Conservation (phyloP, 2,113 vertebrate genomes). For the Thoracochromis brauschi region DNA sequence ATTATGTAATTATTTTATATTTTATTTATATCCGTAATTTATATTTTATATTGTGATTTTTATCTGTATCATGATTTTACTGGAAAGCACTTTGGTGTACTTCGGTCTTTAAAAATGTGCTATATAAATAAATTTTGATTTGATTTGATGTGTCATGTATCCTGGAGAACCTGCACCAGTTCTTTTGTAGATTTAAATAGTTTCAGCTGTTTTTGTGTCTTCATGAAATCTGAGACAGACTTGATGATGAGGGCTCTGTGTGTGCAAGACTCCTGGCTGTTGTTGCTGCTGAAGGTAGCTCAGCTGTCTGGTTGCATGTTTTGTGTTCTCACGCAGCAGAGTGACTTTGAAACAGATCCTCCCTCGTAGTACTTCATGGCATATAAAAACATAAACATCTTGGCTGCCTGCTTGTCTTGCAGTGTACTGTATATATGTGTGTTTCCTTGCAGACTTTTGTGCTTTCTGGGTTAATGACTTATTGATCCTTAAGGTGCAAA, state of each 20-base stretch:
- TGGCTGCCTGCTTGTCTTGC: neutral
- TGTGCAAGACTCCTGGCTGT: neutral
- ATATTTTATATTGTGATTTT: too few species aligned
- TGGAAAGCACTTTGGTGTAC: too few species aligned
- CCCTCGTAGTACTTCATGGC: neutral
- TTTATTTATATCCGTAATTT: too few species aligned
- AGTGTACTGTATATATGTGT: neutral
- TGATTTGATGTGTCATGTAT: neutral
- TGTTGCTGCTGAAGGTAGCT: neutral
- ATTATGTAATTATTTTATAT: too few species aligned
- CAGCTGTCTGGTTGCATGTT: neutral
- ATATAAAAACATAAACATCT: neutral
- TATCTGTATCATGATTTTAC: too few species aligned
- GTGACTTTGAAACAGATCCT: neutral
- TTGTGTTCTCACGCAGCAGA: neutral
- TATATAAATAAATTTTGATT: too few species aligned
- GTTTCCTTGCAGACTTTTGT: neutral
- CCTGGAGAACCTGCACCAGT: neutral
- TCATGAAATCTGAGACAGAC: neutral
- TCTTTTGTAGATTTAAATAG: neutral
- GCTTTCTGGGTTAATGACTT: neutral
- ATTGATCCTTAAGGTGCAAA: constrained; percentile 27
- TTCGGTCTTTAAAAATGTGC: too few species aligned
- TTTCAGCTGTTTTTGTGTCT: neutral
- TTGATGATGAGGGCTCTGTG: neutral